Evolutionary conservation across 2,888 invertebrate species (phyloP).

Genomic region (Thecocarcelia acutangulata): DNA sequence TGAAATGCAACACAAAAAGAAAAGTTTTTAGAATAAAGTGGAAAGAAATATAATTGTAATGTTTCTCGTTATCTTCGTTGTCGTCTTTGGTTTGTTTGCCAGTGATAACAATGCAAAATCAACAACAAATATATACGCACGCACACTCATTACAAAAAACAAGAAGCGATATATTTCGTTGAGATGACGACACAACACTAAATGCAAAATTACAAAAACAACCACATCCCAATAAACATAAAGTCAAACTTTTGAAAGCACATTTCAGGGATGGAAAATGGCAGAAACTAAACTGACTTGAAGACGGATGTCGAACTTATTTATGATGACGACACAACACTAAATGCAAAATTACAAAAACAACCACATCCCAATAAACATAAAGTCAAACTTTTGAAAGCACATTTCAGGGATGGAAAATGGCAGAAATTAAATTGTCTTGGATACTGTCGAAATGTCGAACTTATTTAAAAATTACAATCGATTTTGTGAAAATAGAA

Average conservation of each 20-base stretch:
- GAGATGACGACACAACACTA: constrained; percentile 3
- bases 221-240: too few species aligned
- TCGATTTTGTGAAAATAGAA: too few species aligned
- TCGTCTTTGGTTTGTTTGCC: constrained; percentile 21
- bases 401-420: too few species aligned
- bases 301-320: too few species aligned
- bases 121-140: background rate
- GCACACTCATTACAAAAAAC: too few species aligned
- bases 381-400: too few species aligned
- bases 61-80: constrained; percentile 16
- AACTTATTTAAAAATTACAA: constrained; percentile 4
- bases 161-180: background rate
- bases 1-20: constrained; percentile 42
- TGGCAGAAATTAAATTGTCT: too few species aligned
- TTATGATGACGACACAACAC: constrained; percentile 7
- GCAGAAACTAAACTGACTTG: too few species aligned
- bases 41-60: constrained; percentile 8
- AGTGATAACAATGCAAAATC: constrained; percentile 45
- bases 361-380: too few species aligned
- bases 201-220: background rate
- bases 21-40: constrained; percentile 7
- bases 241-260: too few species aligned
- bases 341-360: background rate
- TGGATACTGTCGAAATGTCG: too few species aligned
- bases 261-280: too few species aligned